These are phyloP conservation scores for Polydrusus pterygomalis DNA, from an alignment of 2,888 invertebrate genomes.

Conservation along the genomic window DNA sequence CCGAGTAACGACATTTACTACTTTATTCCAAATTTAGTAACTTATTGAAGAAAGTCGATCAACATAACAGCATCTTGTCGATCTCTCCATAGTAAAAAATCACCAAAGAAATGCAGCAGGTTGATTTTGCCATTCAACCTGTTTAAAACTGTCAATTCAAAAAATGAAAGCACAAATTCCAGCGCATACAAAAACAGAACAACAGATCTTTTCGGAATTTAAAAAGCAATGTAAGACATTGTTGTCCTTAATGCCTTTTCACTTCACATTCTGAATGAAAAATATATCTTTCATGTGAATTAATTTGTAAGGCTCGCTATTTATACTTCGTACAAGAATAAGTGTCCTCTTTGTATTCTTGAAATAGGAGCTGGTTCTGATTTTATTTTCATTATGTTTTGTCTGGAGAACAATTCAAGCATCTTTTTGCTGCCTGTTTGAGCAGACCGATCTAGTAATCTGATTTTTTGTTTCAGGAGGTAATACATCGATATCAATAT, in stretches of 20 bases:
- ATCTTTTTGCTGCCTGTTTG: conserved; percentile 32
- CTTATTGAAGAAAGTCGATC: no score
- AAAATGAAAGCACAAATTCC: conserved; percentile 29
- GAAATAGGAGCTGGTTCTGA: conserved; percentile 62
- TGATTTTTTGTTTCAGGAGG: not conserved
- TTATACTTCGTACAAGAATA: conserved; percentile 62
- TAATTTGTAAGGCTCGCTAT: conserved; percentile 62
- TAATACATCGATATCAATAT: no score
- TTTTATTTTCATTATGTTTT: conserved; percentile 63
- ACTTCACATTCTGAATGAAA: conserved; percentile 61
- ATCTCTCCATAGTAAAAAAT: no score
- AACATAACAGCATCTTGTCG: no score
- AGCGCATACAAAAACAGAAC: conserved; percentile 30
- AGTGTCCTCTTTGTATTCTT: conserved; percentile 64
- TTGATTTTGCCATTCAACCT: conserved; percentile 23
- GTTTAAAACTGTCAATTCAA: conserved; percentile 31
- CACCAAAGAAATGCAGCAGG: conserved; percentile 11
- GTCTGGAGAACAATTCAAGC: conserved; percentile 63
- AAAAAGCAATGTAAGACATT: conserved; percentile 55
- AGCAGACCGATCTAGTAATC: not conserved
- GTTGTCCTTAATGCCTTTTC: conserved; percentile 55
- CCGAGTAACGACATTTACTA: no score
- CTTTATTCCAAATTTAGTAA: no score
- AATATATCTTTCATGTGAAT: conserved; percentile 62
- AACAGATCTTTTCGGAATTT: conserved; percentile 49